Conservation (phyloP, 1,140 invertebrate genomes). For the Caligus rogercresseyi region DNA sequence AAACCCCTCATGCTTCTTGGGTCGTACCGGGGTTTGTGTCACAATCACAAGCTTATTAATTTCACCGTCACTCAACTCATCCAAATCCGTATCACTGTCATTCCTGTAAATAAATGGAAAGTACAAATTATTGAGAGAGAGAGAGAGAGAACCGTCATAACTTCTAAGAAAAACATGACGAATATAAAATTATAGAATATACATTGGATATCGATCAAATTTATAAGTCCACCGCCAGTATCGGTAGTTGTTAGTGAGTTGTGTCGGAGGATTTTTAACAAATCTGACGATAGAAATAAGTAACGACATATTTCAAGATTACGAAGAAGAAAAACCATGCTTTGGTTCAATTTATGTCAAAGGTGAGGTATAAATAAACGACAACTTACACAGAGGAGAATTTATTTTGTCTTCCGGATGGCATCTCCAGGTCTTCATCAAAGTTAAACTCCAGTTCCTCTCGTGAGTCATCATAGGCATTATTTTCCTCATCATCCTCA, state of each 20-base stretch:
- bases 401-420: constrained; percentile 51
- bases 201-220: too few relatives aligned
- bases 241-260: too few relatives aligned
- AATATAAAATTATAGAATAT: too few relatives aligned
- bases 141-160: too few relatives aligned
- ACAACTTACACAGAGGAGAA: constrained; percentile 48
- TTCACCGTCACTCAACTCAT: constrained; percentile 75
- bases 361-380: background rate
- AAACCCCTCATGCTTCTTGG: constrained; percentile 59
- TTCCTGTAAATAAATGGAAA: too few relatives aligned
- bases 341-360: constrained; percentile 21
- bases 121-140: too few relatives aligned
- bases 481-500: constrained; percentile 11
- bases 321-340: constrained; percentile 24
- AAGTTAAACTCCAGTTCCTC: constrained; percentile 92
- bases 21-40: constrained; percentile 49
- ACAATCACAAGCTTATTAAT: constrained; percentile 89
- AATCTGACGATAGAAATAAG: too few relatives aligned
- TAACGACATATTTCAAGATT: too few relatives aligned
- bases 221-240: too few relatives aligned
- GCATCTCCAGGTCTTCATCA: constrained; percentile 75
- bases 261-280: too few relatives aligned
- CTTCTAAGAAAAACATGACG: too few relatives aligned
- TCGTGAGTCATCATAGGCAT: constrained; percentile 35
- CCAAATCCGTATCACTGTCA: constrained; percentile 42